A percentile compares a stretch with the other conserved stretches of the same genome.
These are phyloP conservation scores for Apodemus sylvaticus DNA, from an alignment of 2,113 vertebrate species.

Conservation along the genomic window DNA sequence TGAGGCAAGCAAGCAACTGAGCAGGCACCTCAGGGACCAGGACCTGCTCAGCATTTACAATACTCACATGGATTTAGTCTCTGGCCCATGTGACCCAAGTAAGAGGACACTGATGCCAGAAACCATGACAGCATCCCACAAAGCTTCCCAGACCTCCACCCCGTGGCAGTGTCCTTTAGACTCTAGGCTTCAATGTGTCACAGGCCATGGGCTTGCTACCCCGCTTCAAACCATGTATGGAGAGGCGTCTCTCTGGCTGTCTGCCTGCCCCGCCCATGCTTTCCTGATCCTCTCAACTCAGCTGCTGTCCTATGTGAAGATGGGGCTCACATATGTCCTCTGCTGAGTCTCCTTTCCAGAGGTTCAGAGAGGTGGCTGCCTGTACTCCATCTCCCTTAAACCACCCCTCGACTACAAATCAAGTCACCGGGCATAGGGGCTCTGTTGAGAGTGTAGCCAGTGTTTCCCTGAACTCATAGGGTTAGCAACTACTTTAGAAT, in stretches of 20 bases:
- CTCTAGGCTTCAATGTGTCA: neutral
- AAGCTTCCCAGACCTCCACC: neutral
- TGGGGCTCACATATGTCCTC: too few relatives aligned
- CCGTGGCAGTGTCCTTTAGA: neutral
- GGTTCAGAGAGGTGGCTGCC: neutral
- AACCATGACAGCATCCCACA: neutral
- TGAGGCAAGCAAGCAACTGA: neutral
- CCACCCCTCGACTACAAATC: neutral
- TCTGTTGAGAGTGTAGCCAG: neutral
- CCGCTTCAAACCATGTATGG: neutral
- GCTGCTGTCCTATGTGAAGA: too few relatives aligned
- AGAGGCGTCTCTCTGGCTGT: neutral
- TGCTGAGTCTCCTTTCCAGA: neutral
- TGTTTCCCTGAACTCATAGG: neutral
- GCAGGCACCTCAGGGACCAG: neutral
- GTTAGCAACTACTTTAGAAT: neutral
- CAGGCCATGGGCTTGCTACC: neutral
- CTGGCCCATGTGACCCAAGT: neutral
- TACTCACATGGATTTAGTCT: neutral
- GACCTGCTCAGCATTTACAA: neutral
- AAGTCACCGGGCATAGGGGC: neutral
- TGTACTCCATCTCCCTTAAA: accelerated
- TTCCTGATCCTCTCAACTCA: neutral
- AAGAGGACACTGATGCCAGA: neutral
- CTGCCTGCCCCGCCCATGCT: neutral